Percentiles rank a stretch among this genome's conserved stretches.
Conservation (phyloP, 92 coral and sea anemone genomes). For the Palythoa grandis region DNA sequence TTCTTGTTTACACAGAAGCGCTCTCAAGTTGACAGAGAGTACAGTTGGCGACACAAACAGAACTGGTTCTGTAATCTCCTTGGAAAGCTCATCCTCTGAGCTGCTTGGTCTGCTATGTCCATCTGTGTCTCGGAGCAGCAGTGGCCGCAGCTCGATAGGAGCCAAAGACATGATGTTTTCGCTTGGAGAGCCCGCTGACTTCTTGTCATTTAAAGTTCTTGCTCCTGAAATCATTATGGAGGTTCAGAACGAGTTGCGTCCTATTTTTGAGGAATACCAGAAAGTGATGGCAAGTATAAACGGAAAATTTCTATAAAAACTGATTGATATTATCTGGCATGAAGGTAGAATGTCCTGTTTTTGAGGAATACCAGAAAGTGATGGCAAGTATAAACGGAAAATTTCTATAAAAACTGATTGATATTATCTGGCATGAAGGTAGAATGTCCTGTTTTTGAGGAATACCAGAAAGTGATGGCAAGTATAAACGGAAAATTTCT, state of each 20-base stretch:
- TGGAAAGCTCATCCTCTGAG: conserved; percentile 58
- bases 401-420: background rate
- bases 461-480: conserved; percentile 86
- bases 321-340: no score
- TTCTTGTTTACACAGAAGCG: background rate
- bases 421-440: no score
- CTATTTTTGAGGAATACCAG: conserved; percentile 86
- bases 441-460: conserved; percentile 82
- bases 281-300: conserved; percentile 71
- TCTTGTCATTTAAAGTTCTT: conserved; percentile 77
- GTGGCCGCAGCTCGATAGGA: conserved; percentile 82
- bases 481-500: conserved; percentile 2
- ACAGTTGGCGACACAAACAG: conserved; percentile 59
- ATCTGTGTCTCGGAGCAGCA: conserved; percentile 82
- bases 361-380: conserved; percentile 81
- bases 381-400: conserved; percentile 59
- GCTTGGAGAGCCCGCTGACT: conserved; percentile 82
- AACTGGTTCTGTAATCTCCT: conserved; percentile 58
- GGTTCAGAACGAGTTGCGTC: conserved; percentile 71
- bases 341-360: conserved; percentile 47
- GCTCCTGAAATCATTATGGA: conserved; percentile 83
- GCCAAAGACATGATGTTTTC: conserved; percentile 76
- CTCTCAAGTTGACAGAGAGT: conserved; percentile 77
- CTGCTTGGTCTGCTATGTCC: conserved; percentile 33
- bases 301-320: background rate